Percentiles rank a stretch among this genome's conserved stretches.
Evolutionary conservation across 64 coral and sea anemone genomes (phyloP).

Genomic region (Actinia tenebrosa): DNA sequence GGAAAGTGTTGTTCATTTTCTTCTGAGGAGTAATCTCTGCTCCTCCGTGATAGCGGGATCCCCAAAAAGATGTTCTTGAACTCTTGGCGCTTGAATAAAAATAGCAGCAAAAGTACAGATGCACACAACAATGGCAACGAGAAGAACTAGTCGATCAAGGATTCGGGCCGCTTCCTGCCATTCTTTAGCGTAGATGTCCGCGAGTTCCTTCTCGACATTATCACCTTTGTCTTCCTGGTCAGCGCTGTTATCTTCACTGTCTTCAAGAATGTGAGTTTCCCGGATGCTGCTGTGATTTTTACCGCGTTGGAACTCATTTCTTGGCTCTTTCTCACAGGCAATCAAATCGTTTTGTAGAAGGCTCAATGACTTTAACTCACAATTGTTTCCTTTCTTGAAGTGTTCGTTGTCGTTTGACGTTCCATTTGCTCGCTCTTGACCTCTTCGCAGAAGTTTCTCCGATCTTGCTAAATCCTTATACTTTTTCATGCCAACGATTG

Average conservation of each 20-base stretch:
- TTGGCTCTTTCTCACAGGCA: neutral
- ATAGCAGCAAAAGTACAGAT: slow-evolving; percentile 51
- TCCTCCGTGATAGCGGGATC: neutral
- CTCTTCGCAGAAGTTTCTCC: slow-evolving; percentile 16
- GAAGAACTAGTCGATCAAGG: slow-evolving; percentile 61
- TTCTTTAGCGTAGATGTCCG: slow-evolving; percentile 38
- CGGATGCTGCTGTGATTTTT: slow-evolving; percentile 22
- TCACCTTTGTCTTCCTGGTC: neutral
- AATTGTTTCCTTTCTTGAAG: slow-evolving; percentile 25
- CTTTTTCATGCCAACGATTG: slow-evolving; percentile 56
- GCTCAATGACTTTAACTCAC: slow-evolving; percentile 31
- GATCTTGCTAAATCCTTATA: neutral
- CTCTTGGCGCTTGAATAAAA: slow-evolving; percentile 86
- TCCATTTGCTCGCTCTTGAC: slow-evolving; percentile 7
- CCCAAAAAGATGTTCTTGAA: slow-evolving; percentile 32
- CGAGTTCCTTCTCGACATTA: neutral
- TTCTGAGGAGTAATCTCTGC: neutral
- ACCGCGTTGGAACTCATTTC: slow-evolving; percentile 6
- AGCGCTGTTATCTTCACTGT: neutral
- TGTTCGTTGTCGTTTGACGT: neutral
- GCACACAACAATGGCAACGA: slow-evolving; percentile 63
- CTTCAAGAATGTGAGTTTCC: slow-evolving; percentile 33
- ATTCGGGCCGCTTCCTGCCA: slow-evolving; percentile 79
- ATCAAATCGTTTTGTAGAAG: slow-evolving; percentile 25
- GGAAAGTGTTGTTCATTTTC: neutral